Conservation (phyloP, 1,140 invertebrate species). For the Frieseomelitta varia region DNA sequence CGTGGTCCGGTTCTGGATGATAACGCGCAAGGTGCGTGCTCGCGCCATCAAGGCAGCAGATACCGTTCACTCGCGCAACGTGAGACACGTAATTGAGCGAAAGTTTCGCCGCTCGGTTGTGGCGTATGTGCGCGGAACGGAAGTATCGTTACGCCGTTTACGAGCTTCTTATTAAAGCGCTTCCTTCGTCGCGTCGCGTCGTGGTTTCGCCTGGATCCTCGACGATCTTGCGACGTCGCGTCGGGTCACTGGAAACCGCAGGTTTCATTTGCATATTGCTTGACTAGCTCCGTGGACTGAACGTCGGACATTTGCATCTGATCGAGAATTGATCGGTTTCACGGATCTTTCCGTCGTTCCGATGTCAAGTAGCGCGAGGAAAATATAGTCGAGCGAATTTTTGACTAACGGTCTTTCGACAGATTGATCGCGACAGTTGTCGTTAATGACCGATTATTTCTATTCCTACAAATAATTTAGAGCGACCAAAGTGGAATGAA, state of each 20-base stretch:
- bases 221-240: too few species aligned
- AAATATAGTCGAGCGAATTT: background rate
- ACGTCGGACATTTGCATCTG: background rate
- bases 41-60: constrained; percentile 38
- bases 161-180: constrained; percentile 15
- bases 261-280: background rate
- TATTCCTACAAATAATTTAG: too few species aligned
- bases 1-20: background rate
- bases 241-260: background rate
- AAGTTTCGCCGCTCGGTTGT: constrained; percentile 39
- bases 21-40: constrained; percentile 4
- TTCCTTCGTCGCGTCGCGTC: background rate
- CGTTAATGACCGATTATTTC: too few species aligned
- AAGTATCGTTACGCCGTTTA: constrained; percentile 33
- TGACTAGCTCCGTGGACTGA: background rate
- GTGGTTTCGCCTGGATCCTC: background rate
- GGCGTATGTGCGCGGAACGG: background rate
- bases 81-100: constrained; percentile 61
- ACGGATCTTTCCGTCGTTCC: background rate
- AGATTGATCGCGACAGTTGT: too few species aligned
- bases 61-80: constrained; percentile 58
- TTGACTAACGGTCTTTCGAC: too few species aligned
- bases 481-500: too few species aligned
- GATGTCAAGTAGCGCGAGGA: background rate
- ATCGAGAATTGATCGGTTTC: constrained; percentile 19